Percentiles rank a stretch among this genome's conserved stretches.
phyloP scores from a whole-genome alignment of 2,797 vertebrate genomes.

The Paramormyrops hopkinsi region DNA sequence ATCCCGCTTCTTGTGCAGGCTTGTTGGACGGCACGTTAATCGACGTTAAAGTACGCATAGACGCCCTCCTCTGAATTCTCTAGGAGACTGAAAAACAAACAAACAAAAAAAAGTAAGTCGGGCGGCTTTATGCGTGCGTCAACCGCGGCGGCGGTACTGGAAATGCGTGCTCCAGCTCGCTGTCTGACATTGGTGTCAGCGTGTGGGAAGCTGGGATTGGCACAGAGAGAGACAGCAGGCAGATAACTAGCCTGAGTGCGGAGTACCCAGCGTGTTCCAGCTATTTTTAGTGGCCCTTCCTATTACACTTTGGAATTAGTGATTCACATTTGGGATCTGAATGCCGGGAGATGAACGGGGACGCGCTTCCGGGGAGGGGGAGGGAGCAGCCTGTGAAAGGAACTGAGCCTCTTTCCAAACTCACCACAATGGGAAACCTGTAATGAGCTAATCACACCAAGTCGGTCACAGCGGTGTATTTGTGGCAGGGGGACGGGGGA shows the following conservation, averaged over 20 bases:
- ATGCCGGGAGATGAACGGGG: slow-evolving; percentile 22
- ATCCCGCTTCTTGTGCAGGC: background rate
- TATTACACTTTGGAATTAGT: slow-evolving; percentile 39
- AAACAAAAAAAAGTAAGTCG: slow-evolving; percentile 21
- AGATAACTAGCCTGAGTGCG: slow-evolving; percentile 41
- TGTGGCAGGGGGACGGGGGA: background rate
- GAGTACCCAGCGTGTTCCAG: slow-evolving; percentile 47
- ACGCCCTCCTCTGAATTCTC: slow-evolving; percentile 24
- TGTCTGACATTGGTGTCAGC: slow-evolving; percentile 44
- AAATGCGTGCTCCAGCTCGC: slow-evolving; percentile 52
- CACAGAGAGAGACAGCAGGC: slow-evolving; percentile 55
- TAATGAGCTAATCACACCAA: slow-evolving; percentile 30
- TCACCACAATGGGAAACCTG: slow-evolving; percentile 29
- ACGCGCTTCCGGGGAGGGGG: slow-evolving; percentile 38
- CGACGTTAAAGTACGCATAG: slow-evolving; percentile 18
- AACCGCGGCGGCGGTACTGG: background rate
- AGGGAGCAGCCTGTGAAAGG: background rate
- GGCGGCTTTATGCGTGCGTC: slow-evolving; percentile 25
- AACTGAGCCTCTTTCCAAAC: slow-evolving; percentile 19
- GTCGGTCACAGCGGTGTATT: background rate
- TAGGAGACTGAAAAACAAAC: background rate
- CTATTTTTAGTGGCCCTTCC: slow-evolving; percentile 53
- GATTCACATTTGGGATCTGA: slow-evolving; percentile 39
- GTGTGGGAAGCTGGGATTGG: slow-evolving; percentile 49
- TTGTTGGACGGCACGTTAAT: background rate